Conservation (phyloP, 37 sponge, comb jelly and placozoan genomes). For the Amphimedon queenslandica region DNA sequence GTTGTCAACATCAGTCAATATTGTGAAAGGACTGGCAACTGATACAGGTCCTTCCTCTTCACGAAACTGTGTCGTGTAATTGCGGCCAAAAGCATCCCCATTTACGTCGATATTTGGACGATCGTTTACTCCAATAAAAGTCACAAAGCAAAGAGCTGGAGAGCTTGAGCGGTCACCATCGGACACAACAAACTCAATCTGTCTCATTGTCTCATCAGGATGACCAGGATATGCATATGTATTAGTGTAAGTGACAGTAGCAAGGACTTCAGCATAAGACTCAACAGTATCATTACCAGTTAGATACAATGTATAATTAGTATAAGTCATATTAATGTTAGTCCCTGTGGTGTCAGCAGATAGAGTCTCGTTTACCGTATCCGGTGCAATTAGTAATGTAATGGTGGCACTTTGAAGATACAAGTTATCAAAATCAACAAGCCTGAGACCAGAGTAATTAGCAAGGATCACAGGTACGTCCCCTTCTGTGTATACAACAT, state of each 20-base stretch:
- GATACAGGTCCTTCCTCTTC: slow-evolving; percentile 71
- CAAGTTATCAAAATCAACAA: slow-evolving; percentile 69
- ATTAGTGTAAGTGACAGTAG: slow-evolving; percentile 76
- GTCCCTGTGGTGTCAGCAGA: slow-evolving; percentile 43
- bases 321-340: slow-evolving; percentile 37
- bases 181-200: slow-evolving; percentile 52
- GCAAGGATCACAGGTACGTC: slow-evolving; percentile 53
- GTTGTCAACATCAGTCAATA: slow-evolving; percentile 77
- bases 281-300: slow-evolving; percentile 56
- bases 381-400: slow-evolving; percentile 54
- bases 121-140: slow-evolving; percentile 74
- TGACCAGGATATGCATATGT: slow-evolving; percentile 67
- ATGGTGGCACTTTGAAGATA: slow-evolving; percentile 57
- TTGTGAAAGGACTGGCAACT: slow-evolving; percentile 29
- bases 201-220: slow-evolving; percentile 57
- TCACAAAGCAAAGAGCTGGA: slow-evolving; percentile 44
- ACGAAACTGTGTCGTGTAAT: slow-evolving; percentile 38
- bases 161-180: slow-evolving; percentile 64
- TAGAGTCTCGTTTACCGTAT: slow-evolving; percentile 63
- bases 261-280: slow-evolving; percentile 48
- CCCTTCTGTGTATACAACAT: slow-evolving; percentile 76
- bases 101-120: slow-evolving; percentile 67
- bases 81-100: slow-evolving; percentile 33
- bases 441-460: slow-evolving; percentile 42
- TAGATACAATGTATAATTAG: slow-evolving; percentile 55